Base-by-base conservation (phyloP, 2,113 vertebrate genomes). In the Proterorhinus semilunaris region DNA sequence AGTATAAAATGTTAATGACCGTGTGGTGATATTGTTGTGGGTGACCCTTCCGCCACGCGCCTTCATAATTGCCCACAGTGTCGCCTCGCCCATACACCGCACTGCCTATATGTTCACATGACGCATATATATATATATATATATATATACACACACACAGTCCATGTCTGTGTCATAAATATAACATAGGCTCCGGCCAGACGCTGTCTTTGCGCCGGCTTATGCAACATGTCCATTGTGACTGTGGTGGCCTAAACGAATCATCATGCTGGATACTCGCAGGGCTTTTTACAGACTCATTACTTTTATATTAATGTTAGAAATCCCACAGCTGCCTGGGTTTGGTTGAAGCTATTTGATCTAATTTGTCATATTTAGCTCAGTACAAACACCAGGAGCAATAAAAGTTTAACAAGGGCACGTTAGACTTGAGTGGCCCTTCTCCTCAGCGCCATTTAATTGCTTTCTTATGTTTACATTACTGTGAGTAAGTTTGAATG, bases 1-100 rank as follows among this genome's bases (percentile, higher is more conserved):
- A 12, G 12, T 71, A 72, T 76, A 44, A 79, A 83, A 83, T 83
- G 78, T 79, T 81, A 83, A 83, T 79, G 78, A 76, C 51, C 6
- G 50, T 63, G 13, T 62, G 27, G 52, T 66, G 70, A 68, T 61
- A 75, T 65, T 79, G 74, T 78, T 75, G 44, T 44, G 72, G 54
- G 51, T 76, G 75, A 78, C 80, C 78, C 77, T 59, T 79, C 7
- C 36, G 66, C 48, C 48, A n/a, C 1, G 36, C 21, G 45, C 9
- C 72, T 72, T 67, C 49, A 49, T 79, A 77, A 68, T 67, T 69
- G 55, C 75, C 78, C 27, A 68, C 48, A 71, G 78, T 70, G 49
- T 65, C 57, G 48, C 71, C 75, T 45, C 49, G 13, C 43, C 55
- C 21, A 13, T 42, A 42, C 27, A 36, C 7, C 13, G 13, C 2